A percentile compares a stretch with the other conserved stretches of the same genome.
Conservation (phyloP, 2,888 invertebrate genomes). For the Meghimatium bilineatum region DNA sequence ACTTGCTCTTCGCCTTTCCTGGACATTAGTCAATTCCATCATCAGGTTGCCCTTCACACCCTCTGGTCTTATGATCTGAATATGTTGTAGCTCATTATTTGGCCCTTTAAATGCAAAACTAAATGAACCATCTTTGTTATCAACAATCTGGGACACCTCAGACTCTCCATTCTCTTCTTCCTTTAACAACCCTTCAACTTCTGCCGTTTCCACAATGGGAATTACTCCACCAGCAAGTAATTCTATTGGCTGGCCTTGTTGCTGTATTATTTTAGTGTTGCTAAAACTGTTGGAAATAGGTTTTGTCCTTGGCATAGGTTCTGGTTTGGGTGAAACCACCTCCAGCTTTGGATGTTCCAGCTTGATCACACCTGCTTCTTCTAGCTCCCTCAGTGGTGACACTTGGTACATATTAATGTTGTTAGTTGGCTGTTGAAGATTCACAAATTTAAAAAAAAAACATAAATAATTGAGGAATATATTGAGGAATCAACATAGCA, state of each 20-base stretch:
- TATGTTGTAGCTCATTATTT: constrained; percentile 48
- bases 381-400: constrained; percentile 40
- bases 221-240: constrained; percentile 20
- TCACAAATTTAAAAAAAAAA: background rate
- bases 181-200: constrained; percentile 23
- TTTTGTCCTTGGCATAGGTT: background rate
- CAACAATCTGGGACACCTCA: constrained; percentile 38
- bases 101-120: constrained; percentile 47
- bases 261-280: background rate
- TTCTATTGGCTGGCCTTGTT: constrained; percentile 3
- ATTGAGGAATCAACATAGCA: too few species aligned
- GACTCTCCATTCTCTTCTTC: constrained; percentile 23
- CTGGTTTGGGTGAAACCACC: constrained; percentile 8
- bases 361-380: constrained; percentile 48
- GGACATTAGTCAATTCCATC: constrained; percentile 24
- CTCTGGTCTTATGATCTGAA: constrained; percentile 46
- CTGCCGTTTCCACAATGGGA: constrained; percentile 11
- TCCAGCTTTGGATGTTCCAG: constrained; percentile 37
- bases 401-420: constrained; percentile 46
- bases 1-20: background rate
- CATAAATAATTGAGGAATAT: too few species aligned
- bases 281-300: background rate
- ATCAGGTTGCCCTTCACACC: constrained; percentile 39
- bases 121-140: constrained; percentile 39
- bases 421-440: constrained; percentile 36